Base-by-base conservation (phyloP, 2,797 vertebrate genomes). In the Myotis findleyi region DNA sequence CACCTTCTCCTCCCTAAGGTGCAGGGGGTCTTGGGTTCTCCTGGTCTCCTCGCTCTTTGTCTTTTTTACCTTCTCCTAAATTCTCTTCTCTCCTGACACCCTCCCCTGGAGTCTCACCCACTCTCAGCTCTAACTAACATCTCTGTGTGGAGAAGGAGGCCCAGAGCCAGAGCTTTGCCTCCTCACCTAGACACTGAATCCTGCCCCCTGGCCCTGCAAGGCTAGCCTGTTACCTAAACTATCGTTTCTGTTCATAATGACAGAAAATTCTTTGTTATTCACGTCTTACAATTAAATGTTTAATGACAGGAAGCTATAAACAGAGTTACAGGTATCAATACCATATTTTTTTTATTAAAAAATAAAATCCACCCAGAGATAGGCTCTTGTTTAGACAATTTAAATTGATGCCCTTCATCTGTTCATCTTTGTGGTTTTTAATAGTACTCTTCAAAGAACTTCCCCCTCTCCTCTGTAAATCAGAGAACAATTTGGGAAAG, bases 261-360 rank as follows among this genome's bases (percentile, higher is more conserved):
- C 62, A 80, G 83, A 49, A 51, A 49, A 73, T n/a, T 64, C 51
- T 95, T 73, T 53, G 25, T 62, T 82, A 79, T 12, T 64, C 69
- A 23, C 9, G 6, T 21, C 25, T 72, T 51, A 81, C 36, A 69
- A 10, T 69, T 38, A 73, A 57, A 69, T 87, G 64, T 38, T 93
- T 36, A 53, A 44, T 36, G 57, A 51, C 44, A 85, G 55, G 38
- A 33, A 83, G 55, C 72, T 87, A 30, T 23, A 47, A 55, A 93
- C 53, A 73, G 47, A 73, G 47, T 69, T 73, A 79, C 33, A 87
- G 84, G 55, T 38, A 92, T 20, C 21, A 38, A 21, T 20, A 71
- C 5, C 25, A 68, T 30, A 94, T 57, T 93, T 95, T 95, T 91
- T 85, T 76, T 41, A 87, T 69, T 75, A 71, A 77, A 94, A 76